Conservation (phyloP, 2,888 invertebrate species). For the Trichopoda pennipes region DNA sequence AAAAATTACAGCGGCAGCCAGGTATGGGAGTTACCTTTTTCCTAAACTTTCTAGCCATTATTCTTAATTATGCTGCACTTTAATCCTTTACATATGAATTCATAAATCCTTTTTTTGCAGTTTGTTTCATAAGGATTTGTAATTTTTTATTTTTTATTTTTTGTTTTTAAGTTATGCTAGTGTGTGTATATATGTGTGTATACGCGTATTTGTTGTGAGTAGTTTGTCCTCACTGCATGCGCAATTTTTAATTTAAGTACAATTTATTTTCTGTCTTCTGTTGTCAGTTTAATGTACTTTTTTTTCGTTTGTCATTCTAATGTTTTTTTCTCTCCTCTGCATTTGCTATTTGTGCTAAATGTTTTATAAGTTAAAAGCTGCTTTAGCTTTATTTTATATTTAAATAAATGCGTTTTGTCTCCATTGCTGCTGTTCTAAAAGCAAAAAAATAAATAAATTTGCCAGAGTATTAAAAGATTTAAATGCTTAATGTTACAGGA, state of each 20-base stretch:
- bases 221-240: constrained; percentile 49
- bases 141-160: too few species aligned
- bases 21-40: constrained; percentile 14
- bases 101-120: constrained; percentile 19
- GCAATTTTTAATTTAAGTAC: constrained; percentile 68
- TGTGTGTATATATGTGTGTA: background rate
- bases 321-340: constrained; percentile 27
- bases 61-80: constrained; percentile 68
- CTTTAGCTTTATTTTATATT: constrained; percentile 67
- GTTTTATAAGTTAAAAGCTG: constrained; percentile 73
- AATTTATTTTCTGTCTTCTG: constrained; percentile 54
- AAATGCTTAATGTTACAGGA: constrained; percentile 17
- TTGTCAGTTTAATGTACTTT: constrained; percentile 38
- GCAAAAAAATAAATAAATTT: constrained; percentile 22
- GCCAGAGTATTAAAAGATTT: constrained; percentile 32
- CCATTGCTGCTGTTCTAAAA: background rate
- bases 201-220: background rate
- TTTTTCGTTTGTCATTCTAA: constrained; percentile 40
- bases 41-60: constrained; percentile 37
- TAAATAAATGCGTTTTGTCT: constrained; percentile 52
- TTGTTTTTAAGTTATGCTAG: background rate
- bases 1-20: background rate
- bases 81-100: constrained; percentile 47
- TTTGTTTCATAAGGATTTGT: background rate
- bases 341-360: constrained; percentile 64